These are phyloP conservation scores for Marisa cornuarietis DNA, from an alignment of 1,140 invertebrate species.

Conservation along the genomic window DNA sequence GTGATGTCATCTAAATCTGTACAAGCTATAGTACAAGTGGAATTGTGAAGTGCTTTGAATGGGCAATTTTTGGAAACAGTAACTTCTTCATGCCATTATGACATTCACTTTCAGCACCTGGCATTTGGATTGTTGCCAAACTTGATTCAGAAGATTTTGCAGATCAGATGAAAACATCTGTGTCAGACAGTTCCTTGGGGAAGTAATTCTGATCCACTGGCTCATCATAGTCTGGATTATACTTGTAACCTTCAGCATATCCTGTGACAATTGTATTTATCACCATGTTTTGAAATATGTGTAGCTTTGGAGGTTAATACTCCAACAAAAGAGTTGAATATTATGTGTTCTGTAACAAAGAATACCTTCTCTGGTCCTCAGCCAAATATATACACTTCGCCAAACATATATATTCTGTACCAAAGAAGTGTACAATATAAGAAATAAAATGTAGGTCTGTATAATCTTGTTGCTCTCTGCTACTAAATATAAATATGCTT, in stretches of 20 bases:
- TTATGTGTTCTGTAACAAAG: not conserved
- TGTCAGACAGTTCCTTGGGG: slow-evolving; percentile 48
- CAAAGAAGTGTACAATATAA: not conserved
- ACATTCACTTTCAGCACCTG: too few species aligned
- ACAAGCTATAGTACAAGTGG: too few species aligned
- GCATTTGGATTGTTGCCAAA: too few species aligned
- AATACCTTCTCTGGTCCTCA: not conserved
- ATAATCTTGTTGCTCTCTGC: not conserved
- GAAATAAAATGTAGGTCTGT: too few species aligned
- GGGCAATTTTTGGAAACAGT: too few species aligned
- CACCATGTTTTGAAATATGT: not conserved
- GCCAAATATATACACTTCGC: too few species aligned
- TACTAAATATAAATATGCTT: not conserved
- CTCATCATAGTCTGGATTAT: slow-evolving; percentile 47
- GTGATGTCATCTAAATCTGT: too few species aligned
- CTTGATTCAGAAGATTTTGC: too few species aligned
- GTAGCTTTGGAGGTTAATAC: not conserved
- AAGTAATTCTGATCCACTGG: slow-evolving; percentile 60
- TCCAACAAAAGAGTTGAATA: not conserved
- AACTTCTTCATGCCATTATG: too few species aligned
- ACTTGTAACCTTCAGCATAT: slow-evolving; percentile 66
- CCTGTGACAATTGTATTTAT: slow-evolving; percentile 55
- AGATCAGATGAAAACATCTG: slow-evolving; percentile 47
- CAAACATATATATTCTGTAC: not conserved
- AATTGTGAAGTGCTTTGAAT: too few species aligned